Conservation (phyloP, 2,113 vertebrate genomes). For the Peromyscus californicus region DNA sequence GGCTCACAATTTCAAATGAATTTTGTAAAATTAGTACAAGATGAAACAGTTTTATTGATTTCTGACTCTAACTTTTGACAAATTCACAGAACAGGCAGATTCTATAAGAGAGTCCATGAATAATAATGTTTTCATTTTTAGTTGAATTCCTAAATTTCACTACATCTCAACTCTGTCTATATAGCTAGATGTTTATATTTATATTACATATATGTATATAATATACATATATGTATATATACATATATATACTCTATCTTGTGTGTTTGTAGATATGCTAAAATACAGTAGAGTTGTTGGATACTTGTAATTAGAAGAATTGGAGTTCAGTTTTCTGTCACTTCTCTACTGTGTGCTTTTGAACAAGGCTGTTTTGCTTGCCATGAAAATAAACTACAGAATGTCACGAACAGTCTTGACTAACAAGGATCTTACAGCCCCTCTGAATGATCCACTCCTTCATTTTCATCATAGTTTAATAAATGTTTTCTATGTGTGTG, state of each 20-base stretch:
- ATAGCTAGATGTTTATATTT: neutral
- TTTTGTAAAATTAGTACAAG: neutral
- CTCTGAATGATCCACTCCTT: conserved; percentile 8
- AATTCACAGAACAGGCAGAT: neutral
- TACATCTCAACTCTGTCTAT: neutral
- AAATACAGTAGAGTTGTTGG: neutral
- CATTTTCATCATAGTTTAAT: neutral
- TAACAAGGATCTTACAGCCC: neutral
- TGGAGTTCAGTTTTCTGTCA: neutral
- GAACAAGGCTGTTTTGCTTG: conserved; percentile 19
- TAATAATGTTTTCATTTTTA: neutral
- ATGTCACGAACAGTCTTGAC: neutral
- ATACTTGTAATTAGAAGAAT: neutral
- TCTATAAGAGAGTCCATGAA: neutral
- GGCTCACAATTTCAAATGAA: neutral
- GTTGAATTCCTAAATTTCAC: conserved; percentile 19
- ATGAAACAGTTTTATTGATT: neutral
- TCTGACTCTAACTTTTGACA: neutral
- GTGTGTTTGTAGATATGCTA: neutral
- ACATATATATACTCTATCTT: no score
- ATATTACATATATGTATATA: no score
- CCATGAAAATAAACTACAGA: conserved; percentile 38
- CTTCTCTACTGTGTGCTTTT: neutral
- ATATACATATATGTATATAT: no score
- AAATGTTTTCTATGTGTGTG: neutral